These are phyloP conservation scores for Rhinolophus ferrumequinum DNA, from an alignment of 2,113 vertebrate genomes.

Conservation along the genomic window DNA sequence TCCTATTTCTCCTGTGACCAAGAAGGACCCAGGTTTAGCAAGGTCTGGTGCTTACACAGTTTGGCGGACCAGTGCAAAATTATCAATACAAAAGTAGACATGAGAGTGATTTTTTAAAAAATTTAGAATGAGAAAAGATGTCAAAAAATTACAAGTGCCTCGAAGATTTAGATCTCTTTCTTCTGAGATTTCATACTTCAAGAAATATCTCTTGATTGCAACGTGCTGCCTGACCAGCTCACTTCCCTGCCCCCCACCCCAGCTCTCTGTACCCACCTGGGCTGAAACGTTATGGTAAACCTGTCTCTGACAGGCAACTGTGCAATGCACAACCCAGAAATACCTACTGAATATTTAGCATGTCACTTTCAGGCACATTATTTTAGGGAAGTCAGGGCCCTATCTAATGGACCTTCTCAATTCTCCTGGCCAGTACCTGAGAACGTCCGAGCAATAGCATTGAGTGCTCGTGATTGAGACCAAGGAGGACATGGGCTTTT, in stretches of 20 bases:
- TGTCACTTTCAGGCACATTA: background rate
- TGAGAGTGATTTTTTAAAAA: background rate
- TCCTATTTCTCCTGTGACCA: background rate
- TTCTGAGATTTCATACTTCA: background rate
- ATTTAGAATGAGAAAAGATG: background rate
- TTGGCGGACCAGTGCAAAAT: background rate
- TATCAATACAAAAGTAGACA: background rate
- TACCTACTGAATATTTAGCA: accelerated
- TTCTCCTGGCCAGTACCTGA: background rate
- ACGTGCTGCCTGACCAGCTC: background rate
- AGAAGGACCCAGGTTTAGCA: background rate
- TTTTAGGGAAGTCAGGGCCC: background rate
- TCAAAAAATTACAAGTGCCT: background rate
- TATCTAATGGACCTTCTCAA: background rate
- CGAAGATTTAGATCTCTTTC: background rate
- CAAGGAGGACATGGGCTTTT: background rate
- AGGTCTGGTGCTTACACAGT: background rate
- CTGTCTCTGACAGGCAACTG: background rate
- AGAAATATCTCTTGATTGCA: background rate
- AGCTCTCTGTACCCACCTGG: background rate
- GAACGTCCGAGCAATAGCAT: accelerated
- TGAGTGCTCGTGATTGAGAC: background rate
- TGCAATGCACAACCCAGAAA: background rate
- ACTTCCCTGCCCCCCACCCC: too few relatives aligned
- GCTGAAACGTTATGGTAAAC: too few relatives aligned